phyloP scores from a whole-genome alignment of 2,797 vertebrate genomes.

The Anguilla obscura region DNA sequence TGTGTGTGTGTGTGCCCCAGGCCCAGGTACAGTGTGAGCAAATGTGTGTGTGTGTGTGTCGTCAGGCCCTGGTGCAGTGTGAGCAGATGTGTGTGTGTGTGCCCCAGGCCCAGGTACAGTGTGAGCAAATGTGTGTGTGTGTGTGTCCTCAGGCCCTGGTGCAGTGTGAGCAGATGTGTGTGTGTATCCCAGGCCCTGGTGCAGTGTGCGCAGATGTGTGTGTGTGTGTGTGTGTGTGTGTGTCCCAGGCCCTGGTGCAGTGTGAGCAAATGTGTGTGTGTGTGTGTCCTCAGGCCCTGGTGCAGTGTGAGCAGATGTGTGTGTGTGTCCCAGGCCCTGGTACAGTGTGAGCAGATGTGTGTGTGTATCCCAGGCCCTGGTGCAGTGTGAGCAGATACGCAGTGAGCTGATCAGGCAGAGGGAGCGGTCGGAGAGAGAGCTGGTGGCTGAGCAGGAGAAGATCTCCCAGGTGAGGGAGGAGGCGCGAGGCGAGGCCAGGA shows the following conservation, averaged over 20 bases:
- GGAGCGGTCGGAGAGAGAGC: slow-evolving; percentile 76
- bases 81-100: not conserved
- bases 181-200: slow-evolving; percentile 75
- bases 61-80: not conserved
- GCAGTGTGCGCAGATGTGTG: slow-evolving; percentile 78
- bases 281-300: not conserved
- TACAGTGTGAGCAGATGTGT: slow-evolving; percentile 80
- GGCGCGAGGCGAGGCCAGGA: slow-evolving; percentile 70
- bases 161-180: not conserved
- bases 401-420: slow-evolving; percentile 79
- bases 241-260: not conserved
- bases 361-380: slow-evolving; percentile 70
- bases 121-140: slow-evolving; percentile 34
- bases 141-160: slow-evolving; percentile 45
- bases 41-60: not conserved
- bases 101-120: not conserved
- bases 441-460: slow-evolving; percentile 72
- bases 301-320: slow-evolving; percentile 10
- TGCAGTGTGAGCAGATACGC: slow-evolving; percentile 83
- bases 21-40: not conserved
- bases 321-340: slow-evolving; percentile 71
- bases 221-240: not conserved
- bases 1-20: not conserved
- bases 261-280: not conserved
- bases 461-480: slow-evolving; percentile 74